phyloP scores from a whole-genome alignment of 92 coral and sea anemone species.

The Epizoanthus scotinus region DNA sequence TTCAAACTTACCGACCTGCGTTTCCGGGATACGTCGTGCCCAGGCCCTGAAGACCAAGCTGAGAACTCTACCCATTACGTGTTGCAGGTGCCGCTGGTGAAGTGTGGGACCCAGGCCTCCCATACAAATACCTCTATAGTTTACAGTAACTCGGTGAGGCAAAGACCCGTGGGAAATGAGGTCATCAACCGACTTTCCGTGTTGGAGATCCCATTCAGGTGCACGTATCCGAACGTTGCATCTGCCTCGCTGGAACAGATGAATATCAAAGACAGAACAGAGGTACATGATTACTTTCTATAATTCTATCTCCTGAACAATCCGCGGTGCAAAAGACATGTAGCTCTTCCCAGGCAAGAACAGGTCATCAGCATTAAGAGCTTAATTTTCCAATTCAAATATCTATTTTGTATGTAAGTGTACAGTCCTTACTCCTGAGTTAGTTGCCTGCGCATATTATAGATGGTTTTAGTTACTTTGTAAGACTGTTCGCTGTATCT shows the following conservation, averaged over 20 bases:
- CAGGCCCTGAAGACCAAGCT: neutral
- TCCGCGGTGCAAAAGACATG: too few relatives aligned
- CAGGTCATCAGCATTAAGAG: too few relatives aligned
- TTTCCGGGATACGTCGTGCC: conserved; percentile 23
- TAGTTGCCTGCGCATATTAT: too few relatives aligned
- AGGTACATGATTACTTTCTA: neutral
- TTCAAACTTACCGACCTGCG: conserved; percentile 25
- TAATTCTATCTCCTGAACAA: too few relatives aligned
- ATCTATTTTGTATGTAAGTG: too few relatives aligned
- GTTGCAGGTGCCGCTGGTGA: conserved; percentile 12
- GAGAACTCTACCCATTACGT: conserved; percentile 27
- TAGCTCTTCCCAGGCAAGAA: too few relatives aligned
- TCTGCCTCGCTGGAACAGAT: conserved; percentile 35
- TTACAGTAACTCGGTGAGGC: conserved; percentile 35
- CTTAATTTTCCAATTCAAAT: too few relatives aligned
- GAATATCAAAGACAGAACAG: neutral
- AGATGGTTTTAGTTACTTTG: too few relatives aligned
- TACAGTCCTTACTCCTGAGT: too few relatives aligned
- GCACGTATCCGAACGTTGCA: conserved; percentile 30
- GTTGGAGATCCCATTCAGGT: conserved; percentile 25
- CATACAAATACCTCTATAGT: conserved; percentile 10
- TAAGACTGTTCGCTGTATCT: neutral
- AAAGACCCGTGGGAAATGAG: conserved; percentile 31
- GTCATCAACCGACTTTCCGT: conserved; percentile 26
- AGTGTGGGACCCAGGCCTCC: conserved; percentile 26